Base-by-base conservation (phyloP, 2,797 vertebrate species). In the Sarcoramphus papa region DNA sequence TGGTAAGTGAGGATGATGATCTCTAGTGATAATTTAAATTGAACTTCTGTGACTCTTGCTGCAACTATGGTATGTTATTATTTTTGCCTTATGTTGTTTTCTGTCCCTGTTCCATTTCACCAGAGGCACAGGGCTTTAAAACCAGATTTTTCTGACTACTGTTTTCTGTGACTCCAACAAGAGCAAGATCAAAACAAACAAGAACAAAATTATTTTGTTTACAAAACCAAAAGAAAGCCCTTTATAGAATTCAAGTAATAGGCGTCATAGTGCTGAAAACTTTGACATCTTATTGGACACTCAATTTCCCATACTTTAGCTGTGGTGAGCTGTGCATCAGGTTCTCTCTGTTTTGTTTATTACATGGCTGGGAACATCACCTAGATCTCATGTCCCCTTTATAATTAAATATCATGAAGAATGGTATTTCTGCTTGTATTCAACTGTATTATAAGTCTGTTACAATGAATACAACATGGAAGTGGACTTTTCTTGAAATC, bases 21-120 rank as follows among this genome's bases (percentile, higher is more conserved):
- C 60, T 91, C 60, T 94, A 87, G 81, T 75, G 78, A 93, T 95
- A 94, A 96, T 68, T 95, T 84, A 85, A 95, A 94, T 64, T 80
- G 90, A 95, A 93, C 86, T 96, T 92, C 60, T 73, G 60, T 92
- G 93, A 70, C 85, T 92, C 48, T 93, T 91, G 9, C 40, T 92
- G 63, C 57, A 88, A 92, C 59, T 79, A n/a, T 48, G 37, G 28
- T 72, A 50, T 47, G 4, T 70, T 85, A 87, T 87, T 87, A 79
- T 62, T 95, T 88, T 75, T 93, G 51, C 86, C 67, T 85, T 92
- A 70, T 74, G 59, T 45, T 89, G 15, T 81, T 96, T 94, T 73
- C 37, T 82, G 12, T 72, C 24, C 41, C 35, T 76, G 23, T 79
- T 90, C 64, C 64, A 43, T 83, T 85, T 82, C 53, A 77, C 9